phyloP scores from a whole-genome alignment of 2,113 vertebrate genomes.

The Nothoprocta pentlandii region DNA sequence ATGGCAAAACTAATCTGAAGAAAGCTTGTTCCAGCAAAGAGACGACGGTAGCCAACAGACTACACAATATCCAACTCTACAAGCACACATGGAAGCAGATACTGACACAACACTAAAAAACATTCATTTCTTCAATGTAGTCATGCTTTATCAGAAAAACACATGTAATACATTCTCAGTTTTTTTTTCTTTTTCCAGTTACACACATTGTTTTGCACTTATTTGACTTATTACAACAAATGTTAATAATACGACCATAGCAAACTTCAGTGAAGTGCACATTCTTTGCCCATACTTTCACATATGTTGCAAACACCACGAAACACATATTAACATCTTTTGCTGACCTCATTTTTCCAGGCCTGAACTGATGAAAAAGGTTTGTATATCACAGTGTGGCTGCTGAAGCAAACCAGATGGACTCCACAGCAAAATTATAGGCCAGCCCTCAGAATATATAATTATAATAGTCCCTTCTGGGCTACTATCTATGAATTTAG shows the following conservation, averaged over 20 bases:
- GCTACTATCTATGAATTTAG: background rate
- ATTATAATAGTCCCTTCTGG: background rate
- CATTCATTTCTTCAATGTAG: background rate
- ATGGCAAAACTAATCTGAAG: background rate
- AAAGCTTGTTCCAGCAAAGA: background rate
- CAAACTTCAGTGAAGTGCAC: background rate
- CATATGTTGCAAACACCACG: background rate
- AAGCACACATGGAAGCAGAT: background rate
- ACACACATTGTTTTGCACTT: background rate
- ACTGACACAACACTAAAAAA: background rate
- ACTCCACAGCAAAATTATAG: background rate
- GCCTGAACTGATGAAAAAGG: background rate
- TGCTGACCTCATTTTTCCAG: background rate
- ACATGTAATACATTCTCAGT: rapidly evolving
- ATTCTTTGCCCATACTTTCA: background rate
- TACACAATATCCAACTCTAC: background rate
- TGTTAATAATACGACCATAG: background rate
- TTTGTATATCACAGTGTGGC: background rate
- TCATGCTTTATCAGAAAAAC: background rate
- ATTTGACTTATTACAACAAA: background rate
- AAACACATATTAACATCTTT: background rate
- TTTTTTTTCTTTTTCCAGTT: background rate
- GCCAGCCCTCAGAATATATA: background rate
- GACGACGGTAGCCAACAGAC: too few relatives aligned
- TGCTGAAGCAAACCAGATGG: background rate